Evolutionary conservation across 1,140 invertebrate genomes (phyloP).

Genomic region (Steinernema feltiae): DNA sequence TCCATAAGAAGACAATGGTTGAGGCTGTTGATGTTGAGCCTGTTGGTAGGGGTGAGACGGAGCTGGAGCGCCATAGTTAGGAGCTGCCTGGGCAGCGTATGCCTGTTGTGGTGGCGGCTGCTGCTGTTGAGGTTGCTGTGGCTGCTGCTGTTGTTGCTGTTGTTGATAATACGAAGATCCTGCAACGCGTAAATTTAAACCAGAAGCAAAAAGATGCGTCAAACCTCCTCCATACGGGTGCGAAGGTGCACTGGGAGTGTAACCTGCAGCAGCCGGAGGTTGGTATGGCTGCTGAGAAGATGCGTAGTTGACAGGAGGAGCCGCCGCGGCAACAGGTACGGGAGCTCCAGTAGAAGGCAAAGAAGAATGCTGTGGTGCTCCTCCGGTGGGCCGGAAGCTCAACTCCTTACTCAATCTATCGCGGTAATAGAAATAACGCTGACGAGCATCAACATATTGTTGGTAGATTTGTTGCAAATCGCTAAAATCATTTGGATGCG

Average conservation of each 20-base stretch:
- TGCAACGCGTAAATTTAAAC: not conserved
- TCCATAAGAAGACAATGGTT: not conserved
- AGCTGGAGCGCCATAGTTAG: not conserved
- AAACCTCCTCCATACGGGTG: not conserved
- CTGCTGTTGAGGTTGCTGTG: not conserved
- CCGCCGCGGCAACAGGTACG: not conserved
- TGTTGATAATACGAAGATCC: not conserved
- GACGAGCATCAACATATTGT: conserved; percentile 47
- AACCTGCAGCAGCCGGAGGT: not conserved
- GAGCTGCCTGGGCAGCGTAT: not conserved
- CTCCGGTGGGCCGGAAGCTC: not conserved
- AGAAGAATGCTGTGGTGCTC: not conserved
- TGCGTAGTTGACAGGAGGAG: conserved; percentile 6
- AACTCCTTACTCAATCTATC: conserved; percentile 49
- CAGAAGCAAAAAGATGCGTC: too few species aligned
- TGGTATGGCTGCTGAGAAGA: not conserved
- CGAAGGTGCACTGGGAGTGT: not conserved
- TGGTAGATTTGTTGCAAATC: conserved; percentile 48
- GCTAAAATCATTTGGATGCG: conserved; percentile 34
- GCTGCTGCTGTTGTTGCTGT: not conserved
- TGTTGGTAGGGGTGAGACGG: not conserved
- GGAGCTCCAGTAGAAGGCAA: not conserved
- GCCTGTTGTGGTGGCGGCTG: not conserved
- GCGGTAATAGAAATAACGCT: conserved; percentile 48
- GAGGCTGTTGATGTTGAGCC: not conserved